phyloP scores from a whole-genome alignment of 2,797 vertebrate species.

The Urocyon cinereoargenteus region DNA sequence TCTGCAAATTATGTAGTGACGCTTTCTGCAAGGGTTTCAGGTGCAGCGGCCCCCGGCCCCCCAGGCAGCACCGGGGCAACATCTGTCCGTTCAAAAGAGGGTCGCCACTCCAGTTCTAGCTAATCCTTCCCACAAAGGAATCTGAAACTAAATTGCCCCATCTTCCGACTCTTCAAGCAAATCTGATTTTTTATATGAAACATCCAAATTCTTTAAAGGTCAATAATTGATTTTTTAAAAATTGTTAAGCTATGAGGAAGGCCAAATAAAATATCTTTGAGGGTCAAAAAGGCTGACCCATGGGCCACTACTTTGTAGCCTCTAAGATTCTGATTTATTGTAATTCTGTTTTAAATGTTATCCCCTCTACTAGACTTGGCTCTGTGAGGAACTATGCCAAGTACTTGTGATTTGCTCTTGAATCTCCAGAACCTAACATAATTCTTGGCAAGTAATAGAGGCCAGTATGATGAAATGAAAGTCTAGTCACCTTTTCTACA shows the following conservation, averaged over 20 bases:
- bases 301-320: not conserved
- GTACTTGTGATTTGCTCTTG: not conserved
- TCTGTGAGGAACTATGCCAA: conserved; percentile 14
- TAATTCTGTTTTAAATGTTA: not conserved
- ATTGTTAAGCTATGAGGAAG: not conserved
- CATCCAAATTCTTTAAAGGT: not conserved
- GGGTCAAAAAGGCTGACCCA: not conserved
- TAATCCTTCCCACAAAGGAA: not conserved
- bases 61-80: not conserved
- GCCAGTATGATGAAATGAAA: not conserved
- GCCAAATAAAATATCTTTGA: not conserved
- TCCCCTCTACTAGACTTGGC: not conserved
- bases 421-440: not conserved
- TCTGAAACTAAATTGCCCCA: not conserved
- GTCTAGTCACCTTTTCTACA: not conserved
- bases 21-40: not conserved
- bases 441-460: not conserved
- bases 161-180: not conserved
- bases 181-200: not conserved
- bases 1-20: not conserved
- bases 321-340: not conserved
- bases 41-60: not conserved
- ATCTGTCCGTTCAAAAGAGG: not conserved
- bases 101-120: not conserved
- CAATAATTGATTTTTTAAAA: not conserved